Conservation (phyloP, 2,113 vertebrate species). For the Ceuthmochares aereus region DNA sequence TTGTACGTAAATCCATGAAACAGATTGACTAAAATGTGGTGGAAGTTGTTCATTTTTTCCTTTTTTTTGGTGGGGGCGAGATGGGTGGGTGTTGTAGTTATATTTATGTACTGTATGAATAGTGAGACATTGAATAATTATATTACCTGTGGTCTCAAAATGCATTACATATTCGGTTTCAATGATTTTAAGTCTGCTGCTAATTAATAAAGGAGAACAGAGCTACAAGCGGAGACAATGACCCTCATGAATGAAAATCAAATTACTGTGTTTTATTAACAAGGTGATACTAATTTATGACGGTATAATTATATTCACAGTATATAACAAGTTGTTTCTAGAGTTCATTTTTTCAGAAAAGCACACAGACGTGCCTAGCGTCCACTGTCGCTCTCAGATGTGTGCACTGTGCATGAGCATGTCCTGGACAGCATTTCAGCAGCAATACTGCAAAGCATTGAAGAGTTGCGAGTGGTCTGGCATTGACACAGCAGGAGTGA, state of each 20-base stretch:
- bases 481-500: neutral
- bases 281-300: neutral
- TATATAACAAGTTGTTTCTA: neutral
- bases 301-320: neutral
- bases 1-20: neutral
- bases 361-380: too few relatives aligned
- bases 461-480: neutral
- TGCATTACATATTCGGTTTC: neutral
- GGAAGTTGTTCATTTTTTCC: neutral
- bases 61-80: neutral
- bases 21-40: neutral
- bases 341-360: neutral
- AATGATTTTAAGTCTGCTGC: neutral
- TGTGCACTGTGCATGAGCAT: neutral
- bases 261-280: neutral
- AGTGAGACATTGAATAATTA: neutral
- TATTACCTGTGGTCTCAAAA: neutral
- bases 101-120: neutral
- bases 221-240: neutral
- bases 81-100: neutral
- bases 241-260: neutral
- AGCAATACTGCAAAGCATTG: neutral
- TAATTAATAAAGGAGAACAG: neutral
- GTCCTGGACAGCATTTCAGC: neutral
- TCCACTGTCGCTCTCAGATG: accelerated